Base-by-base conservation (phyloP, 2,797 vertebrate species). In the Jordanella pulchra region DNA sequence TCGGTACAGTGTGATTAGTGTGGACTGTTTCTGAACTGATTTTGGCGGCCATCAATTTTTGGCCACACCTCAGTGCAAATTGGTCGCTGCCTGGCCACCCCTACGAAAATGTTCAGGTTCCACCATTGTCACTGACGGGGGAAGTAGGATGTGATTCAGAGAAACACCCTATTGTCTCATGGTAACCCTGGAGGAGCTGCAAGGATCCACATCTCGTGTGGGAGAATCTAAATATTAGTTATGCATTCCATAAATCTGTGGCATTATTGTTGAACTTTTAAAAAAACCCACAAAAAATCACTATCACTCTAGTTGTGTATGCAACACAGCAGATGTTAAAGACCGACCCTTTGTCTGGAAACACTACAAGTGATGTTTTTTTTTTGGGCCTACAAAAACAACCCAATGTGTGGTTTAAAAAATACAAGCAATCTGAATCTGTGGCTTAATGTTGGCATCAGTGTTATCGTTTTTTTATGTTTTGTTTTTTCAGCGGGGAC, bases 171-270 rank as follows among this genome's bases (percentile, higher is more conserved):
- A 53, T 7, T n/a, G 51, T 10, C 1, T 23, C 32, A 35, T 35
- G 32, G n/a, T 53, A 53, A 53, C 23, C 12, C 23, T 7, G 23
- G 35, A 61, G 58, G 18, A 39, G 21, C 32, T 42, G 32, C 21
- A 42, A 39, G 10, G 58, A 39, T 61, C 11, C 32, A n/a, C 32
- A 5, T 28, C 56, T 60, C 30, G 21, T 9, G 18, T 60, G 56
- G 30, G 9, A 60, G 18, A 35, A 21, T 35, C 30, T 60, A 30
- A 30, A 39, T 12, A 39, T n/a, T 61, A 39, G 32, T 61, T 23
- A 61, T 61, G 32, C 28, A 39, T 23, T 61, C 21, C 32, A 61
- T 61, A 18, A 35, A 61, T 61, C 58, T 23, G 56, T 60, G 56
- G 18, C 30, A 32, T 10, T 17, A 35, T 23, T 61, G 30, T 61